phyloP scores from a whole-genome alignment of 2,888 invertebrate genomes.

The Ecdyonurus torrentis region DNA sequence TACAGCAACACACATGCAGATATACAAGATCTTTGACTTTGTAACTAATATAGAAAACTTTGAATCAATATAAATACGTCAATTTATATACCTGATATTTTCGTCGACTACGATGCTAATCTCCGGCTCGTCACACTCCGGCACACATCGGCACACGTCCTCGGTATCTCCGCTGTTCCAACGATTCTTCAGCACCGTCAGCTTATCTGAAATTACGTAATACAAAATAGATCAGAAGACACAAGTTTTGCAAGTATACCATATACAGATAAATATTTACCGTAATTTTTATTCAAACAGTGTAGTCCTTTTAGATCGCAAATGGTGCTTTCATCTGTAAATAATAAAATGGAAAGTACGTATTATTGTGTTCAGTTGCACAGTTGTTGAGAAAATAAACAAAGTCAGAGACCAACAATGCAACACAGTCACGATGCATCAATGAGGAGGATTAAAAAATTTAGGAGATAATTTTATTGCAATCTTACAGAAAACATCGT shows the following conservation, averaged over 20 bases:
- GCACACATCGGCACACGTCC: conserved; percentile 46
- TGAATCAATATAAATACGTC: too few relatives aligned
- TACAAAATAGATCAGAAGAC: background rate
- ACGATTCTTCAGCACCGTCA: conserved; percentile 40
- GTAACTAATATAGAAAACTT: too few relatives aligned
- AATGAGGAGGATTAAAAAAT: too few relatives aligned
- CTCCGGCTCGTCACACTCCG: conserved; percentile 55
- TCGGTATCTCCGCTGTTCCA: conserved; percentile 43
- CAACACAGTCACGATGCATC: too few relatives aligned
- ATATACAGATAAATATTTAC: conserved; percentile 33
- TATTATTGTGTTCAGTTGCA: too few relatives aligned
- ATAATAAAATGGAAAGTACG: background rate
- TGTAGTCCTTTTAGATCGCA: conserved; percentile 48
- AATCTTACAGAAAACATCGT: too few relatives aligned
- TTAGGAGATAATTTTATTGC: too few relatives aligned
- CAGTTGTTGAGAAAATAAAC: too few relatives aligned
- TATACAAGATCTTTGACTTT: too few relatives aligned
- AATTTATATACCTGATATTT: conserved; percentile 14
- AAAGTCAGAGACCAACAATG: too few relatives aligned
- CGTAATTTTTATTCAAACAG: conserved; percentile 42
- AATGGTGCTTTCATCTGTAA: conserved; percentile 29
- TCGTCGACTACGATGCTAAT: conserved; percentile 41
- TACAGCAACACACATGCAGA: too few relatives aligned
- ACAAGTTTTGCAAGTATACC: background rate
- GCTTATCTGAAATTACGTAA: background rate